These are phyloP conservation scores for Seira sanloemensis DNA, from an alignment of 2,888 invertebrate species.

Conservation along the genomic window DNA sequence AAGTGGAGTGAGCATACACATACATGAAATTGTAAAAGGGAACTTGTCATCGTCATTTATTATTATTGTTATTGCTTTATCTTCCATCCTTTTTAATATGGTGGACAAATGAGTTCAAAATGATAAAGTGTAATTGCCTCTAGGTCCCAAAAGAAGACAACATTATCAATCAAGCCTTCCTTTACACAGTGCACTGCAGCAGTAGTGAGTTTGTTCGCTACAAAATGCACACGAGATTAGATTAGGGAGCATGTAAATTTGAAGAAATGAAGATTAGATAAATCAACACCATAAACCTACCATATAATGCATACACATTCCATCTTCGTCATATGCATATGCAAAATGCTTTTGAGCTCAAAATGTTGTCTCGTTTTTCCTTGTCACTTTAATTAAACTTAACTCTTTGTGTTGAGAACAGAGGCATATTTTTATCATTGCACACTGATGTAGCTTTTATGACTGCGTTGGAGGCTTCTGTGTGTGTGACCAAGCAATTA, in stretches of 20 bases:
- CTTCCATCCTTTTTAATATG: conserved; percentile 19
- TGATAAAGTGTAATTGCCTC: conserved; percentile 45
- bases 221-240: neutral
- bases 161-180: neutral
- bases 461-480: neutral
- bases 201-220: neutral
- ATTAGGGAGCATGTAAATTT: neutral
- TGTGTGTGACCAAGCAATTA: neutral
- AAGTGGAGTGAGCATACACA: no score
- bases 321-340: neutral
- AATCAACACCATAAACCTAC: neutral
- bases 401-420: conserved; percentile 14
- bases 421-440: neutral
- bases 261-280: neutral
- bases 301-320: neutral
- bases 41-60: conserved; percentile 36
- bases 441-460: neutral
- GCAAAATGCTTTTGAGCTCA: neutral
- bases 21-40: conserved; percentile 20
- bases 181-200: neutral
- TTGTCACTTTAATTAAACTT: conserved; percentile 47
- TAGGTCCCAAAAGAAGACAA: neutral
- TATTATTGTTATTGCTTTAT: conserved; percentile 2
- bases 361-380: neutral
- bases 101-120: conserved; percentile 55